Conservation (phyloP, 1,140 invertebrate species). For the Heliconius nattereri region DNA sequence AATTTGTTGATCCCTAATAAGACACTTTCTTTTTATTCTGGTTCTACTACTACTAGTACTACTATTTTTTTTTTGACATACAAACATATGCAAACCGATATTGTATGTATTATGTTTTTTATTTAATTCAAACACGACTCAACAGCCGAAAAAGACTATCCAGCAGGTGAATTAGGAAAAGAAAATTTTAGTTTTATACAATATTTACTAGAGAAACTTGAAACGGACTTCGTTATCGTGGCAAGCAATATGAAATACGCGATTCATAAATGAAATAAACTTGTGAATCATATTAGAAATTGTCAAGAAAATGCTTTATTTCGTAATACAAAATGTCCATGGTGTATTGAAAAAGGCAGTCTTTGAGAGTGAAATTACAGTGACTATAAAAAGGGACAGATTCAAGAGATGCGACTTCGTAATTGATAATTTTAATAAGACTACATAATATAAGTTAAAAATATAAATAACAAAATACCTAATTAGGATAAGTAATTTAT, state of each 20-base stretch:
- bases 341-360: neutral
- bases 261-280: neutral
- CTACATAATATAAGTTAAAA: too few species aligned
- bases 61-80: too few species aligned
- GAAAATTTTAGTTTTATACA: neutral
- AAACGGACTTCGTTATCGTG: neutral
- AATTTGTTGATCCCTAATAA: too few species aligned
- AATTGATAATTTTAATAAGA: too few species aligned
- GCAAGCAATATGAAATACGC: neutral
- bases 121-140: too few species aligned
- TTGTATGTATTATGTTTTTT: too few species aligned
- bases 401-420: neutral
- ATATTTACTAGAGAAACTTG: neutral
- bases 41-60: too few species aligned
- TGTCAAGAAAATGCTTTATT: neutral
- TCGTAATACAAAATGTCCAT: neutral
- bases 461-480: too few species aligned
- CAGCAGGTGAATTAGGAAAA: neutral
- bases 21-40: too few species aligned
- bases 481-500: too few species aligned
- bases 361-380: neutral
- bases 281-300: neutral
- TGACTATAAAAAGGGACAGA: too few species aligned
- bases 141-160: neutral
- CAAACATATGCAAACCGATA: too few species aligned